phyloP scores from a whole-genome alignment of 2,888 invertebrate species.

The Zaprionus lineosus region DNA sequence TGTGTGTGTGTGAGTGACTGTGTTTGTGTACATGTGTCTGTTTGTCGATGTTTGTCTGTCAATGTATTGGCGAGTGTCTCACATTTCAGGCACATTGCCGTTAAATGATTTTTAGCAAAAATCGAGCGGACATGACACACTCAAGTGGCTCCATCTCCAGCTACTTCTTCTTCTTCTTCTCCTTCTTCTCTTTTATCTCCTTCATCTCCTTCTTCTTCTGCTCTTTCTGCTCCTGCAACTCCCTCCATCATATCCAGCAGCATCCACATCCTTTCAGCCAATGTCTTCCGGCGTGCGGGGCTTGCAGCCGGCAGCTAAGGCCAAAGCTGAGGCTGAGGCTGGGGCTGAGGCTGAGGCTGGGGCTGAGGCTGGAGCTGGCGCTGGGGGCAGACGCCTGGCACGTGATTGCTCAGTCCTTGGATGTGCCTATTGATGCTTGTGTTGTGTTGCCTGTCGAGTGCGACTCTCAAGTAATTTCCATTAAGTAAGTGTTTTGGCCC shows the following conservation, averaged over 20 bases:
- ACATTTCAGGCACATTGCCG: slow-evolving; percentile 65
- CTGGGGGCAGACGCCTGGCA: slow-evolving; percentile 27
- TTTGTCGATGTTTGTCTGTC: slow-evolving; percentile 5
- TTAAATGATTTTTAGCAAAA: slow-evolving; percentile 79
- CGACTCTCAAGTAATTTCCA: slow-evolving; percentile 70
- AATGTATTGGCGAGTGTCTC: slow-evolving; percentile 41
- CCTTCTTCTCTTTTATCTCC: too few species aligned
- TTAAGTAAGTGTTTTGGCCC: slow-evolving; percentile 75
- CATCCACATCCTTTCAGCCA: too few species aligned
- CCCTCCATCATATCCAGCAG: too few species aligned
- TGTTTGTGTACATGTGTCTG: slow-evolving; percentile 27
- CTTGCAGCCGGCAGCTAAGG: too few species aligned
- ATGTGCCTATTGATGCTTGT: slow-evolving; percentile 54
- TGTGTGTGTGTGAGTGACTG: slow-evolving; percentile 6
- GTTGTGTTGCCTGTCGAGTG: slow-evolving; percentile 51
- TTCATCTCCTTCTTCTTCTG: too few species aligned
- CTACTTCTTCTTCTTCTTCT: too few species aligned
- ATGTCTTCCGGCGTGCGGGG: too few species aligned
- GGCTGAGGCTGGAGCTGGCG: too few species aligned
- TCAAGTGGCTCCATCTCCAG: slow-evolving; percentile 61
- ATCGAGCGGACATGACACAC: slow-evolving; percentile 76
- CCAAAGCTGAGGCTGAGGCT: too few species aligned
- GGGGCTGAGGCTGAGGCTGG: too few species aligned
- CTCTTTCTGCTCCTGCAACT: too few species aligned
- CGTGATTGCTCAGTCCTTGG: slow-evolving; percentile 69